Conservation (phyloP, 1,140 invertebrate species). For the Calycopis cecrops region DNA sequence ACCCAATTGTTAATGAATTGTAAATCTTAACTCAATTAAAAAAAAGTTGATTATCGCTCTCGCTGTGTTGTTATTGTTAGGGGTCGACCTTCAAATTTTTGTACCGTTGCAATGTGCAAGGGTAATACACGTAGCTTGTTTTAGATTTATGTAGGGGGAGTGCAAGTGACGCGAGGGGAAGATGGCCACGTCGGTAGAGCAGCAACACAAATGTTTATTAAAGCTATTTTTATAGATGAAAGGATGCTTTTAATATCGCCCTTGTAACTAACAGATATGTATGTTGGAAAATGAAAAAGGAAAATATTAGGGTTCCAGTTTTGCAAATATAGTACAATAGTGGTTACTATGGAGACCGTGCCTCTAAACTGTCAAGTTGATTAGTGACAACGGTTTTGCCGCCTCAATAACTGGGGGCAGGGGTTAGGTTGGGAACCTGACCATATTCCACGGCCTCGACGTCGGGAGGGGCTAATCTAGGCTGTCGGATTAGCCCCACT, state of each 20-base stretch:
- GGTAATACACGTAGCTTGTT: conserved; percentile 9
- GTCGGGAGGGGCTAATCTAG: no score
- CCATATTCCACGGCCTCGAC: no score
- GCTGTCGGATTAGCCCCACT: no score
- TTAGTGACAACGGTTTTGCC: no score
- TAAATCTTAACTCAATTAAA: not conserved
- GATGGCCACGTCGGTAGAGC: conserved; percentile 12
- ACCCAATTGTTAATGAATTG: not conserved
- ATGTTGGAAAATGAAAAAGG: no score
- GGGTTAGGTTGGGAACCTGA: no score
- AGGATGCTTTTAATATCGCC: not conserved
- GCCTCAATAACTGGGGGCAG: no score
- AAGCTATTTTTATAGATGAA: conserved; percentile 17
- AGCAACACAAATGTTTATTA: conserved; percentile 21
- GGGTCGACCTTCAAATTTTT: conserved; percentile 10
- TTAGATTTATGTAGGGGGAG: conserved; percentile 18
- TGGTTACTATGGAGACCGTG: no score
- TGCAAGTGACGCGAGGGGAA: conserved; percentile 19
- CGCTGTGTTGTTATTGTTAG: not conserved
- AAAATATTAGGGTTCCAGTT: no score
- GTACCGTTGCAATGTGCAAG: conserved; percentile 8
- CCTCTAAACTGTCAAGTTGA: no score
- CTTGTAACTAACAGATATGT: no score
- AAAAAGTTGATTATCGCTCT: not conserved
- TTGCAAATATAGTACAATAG: no score